Conservation (phyloP, 2,797 vertebrate genomes). For the Helarctos malayanus region DNA sequence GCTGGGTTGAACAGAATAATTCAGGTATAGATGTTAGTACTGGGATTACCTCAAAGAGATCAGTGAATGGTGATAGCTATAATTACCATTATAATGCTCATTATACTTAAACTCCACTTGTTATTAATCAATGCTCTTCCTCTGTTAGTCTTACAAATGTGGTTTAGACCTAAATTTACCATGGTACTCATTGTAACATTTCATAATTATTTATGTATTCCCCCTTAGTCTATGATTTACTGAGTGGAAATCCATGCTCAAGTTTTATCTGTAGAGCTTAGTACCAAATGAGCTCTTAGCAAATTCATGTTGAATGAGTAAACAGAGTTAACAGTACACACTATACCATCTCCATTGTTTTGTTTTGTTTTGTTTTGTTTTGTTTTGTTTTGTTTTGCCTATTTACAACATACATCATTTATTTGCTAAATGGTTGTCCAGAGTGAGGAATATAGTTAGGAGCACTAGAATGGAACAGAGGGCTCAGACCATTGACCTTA, state of each 20-base stretch:
- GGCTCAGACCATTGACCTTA: background rate
- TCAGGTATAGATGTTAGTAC: background rate
- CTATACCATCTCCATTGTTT: background rate
- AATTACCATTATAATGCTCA: background rate
- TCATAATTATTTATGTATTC: background rate
- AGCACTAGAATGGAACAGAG: background rate
- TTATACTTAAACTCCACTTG: background rate
- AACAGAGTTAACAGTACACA: background rate
- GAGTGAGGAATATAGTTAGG: background rate
- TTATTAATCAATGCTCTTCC: background rate
- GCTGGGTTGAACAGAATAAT: background rate
- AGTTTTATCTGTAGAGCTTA: background rate
- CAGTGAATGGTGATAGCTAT: background rate
- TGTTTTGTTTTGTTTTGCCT: background rate
- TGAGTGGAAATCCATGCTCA: background rate
- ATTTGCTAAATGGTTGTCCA: background rate
- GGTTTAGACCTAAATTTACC: background rate
- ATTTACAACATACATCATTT: background rate
- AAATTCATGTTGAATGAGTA: background rate
- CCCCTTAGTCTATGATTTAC: background rate
- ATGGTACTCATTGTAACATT: background rate
- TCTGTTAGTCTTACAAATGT: background rate
- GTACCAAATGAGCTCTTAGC: background rate
- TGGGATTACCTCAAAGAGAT: background rate
- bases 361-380: background rate